Conservation (phyloP, 2,113 vertebrate species). For the Salminus brasiliensis region DNA sequence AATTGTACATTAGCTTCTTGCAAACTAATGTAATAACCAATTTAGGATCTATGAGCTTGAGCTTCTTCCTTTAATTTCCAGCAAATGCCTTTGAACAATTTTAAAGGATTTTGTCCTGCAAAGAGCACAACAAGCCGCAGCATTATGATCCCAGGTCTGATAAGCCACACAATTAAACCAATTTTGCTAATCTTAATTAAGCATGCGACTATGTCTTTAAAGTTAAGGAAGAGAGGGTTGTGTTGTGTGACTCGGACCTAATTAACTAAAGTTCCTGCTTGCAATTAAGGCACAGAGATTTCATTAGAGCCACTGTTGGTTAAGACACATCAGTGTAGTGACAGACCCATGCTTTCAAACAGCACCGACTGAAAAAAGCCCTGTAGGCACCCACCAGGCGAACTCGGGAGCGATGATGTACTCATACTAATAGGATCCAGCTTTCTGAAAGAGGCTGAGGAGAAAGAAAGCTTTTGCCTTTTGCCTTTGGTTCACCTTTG, state of each 20-base stretch:
- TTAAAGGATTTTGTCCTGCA: neutral
- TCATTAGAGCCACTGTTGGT: slow-evolving; percentile 31
- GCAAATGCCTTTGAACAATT: neutral
- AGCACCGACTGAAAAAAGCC: neutral
- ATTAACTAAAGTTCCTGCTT: slow-evolving; percentile 46
- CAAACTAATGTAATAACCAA: neutral
- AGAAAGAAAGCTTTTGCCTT: neutral
- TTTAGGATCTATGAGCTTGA: neutral
- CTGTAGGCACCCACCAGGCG: neutral
- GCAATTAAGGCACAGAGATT: slow-evolving; percentile 44
- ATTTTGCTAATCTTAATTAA: slow-evolving; percentile 59
- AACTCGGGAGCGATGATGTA: neutral
- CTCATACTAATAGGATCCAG: neutral
- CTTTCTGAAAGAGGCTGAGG: slow-evolving; percentile 4
- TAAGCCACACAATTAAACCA: slow-evolving; percentile 56
- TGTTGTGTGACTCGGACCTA: slow-evolving; percentile 4
- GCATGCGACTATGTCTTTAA: slow-evolving; percentile 43
- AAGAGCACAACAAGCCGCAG: neutral
- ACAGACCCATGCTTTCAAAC: slow-evolving; percentile 28
- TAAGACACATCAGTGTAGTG: slow-evolving; percentile 33
- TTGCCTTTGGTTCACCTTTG: neutral
- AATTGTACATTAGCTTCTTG: neutral
- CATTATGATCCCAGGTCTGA: slow-evolving; percentile 26
- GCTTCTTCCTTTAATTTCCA: neutral
- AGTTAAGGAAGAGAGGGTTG: slow-evolving; percentile 37